A percentile compares a stretch with the other conserved stretches of the same genome.
Conservation (phyloP, 1,140 invertebrate genomes). For the Caenorhabditis tropicalis region DNA sequence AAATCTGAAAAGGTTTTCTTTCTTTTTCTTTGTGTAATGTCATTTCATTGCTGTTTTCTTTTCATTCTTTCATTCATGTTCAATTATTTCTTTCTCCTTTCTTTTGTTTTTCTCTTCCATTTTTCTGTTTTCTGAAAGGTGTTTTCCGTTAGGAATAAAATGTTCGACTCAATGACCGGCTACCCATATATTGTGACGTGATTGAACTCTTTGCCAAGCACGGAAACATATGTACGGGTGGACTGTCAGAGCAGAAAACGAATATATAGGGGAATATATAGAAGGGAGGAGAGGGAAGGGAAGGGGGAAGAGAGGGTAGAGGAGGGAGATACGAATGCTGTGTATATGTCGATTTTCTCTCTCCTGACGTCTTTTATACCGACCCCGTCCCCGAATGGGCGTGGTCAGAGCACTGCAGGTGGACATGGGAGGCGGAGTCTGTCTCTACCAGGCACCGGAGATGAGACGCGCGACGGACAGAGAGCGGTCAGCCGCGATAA, state of each 20-base stretch:
- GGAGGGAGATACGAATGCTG: slow-evolving; percentile 7
- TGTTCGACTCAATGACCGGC: slow-evolving; percentile 2
- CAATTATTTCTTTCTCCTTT: not conserved
- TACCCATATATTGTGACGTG: slow-evolving; percentile 21
- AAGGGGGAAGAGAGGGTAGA: not conserved
- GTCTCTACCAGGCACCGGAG: slow-evolving; percentile 38
- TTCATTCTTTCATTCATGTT: not conserved
- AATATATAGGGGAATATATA: not conserved
- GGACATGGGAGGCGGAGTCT: slow-evolving; percentile 11
- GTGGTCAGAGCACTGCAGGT: slow-evolving; percentile 41
- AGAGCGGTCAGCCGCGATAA: slow-evolving; percentile 42
- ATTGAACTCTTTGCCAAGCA: slow-evolving; percentile 24
- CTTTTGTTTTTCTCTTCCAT: not conserved
- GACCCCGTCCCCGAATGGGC: slow-evolving; percentile 24
- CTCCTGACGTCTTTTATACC: slow-evolving; percentile 25
- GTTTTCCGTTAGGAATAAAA: not conserved
- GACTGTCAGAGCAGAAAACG: slow-evolving; percentile 10
- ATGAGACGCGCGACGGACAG: slow-evolving; percentile 33
- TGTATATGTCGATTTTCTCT: slow-evolving; percentile 18
- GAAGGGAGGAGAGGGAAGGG: not conserved
- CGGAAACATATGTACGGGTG: slow-evolving; percentile 42
- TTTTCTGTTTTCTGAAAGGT: not conserved
- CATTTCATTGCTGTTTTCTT: not conserved
- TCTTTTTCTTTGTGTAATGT: not conserved
- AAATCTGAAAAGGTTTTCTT: not conserved